These are phyloP conservation scores for Entomobrya multifasciata DNA, from an alignment of 2,888 invertebrate genomes.

Conservation along the genomic window DNA sequence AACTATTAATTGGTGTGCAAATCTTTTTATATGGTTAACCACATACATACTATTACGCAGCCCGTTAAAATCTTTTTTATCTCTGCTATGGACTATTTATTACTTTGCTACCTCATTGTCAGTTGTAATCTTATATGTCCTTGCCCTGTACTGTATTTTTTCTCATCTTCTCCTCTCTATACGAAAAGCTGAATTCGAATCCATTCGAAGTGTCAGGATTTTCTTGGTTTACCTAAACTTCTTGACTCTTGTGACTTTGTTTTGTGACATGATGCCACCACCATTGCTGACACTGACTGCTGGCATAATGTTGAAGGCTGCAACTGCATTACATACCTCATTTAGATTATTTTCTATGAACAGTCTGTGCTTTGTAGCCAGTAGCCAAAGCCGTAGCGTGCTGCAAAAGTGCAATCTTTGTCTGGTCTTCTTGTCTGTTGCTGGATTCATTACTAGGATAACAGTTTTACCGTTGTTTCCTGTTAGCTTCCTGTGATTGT, in stretches of 20 bases:
- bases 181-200: no score
- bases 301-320: slow-evolving; percentile 11
- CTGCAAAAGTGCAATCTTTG: not conserved
- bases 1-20: slow-evolving; percentile 10
- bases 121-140: slow-evolving; percentile 8
- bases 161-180: not conserved
- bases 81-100: not conserved
- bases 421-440: not conserved
- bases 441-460: no score
- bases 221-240: slow-evolving; percentile 23
- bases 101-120: not conserved
- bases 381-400: not conserved
- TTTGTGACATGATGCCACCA: no score
- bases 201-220: slow-evolving; percentile 16
- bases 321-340: slow-evolving; percentile 17
- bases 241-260: slow-evolving; percentile 19
- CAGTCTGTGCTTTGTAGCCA: no score
- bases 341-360: not conserved
- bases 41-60: not conserved
- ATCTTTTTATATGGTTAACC: not conserved
- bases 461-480: no score
- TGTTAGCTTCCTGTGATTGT: not conserved
- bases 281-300: not conserved
- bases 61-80: not conserved
- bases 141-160: not conserved